Conservation (phyloP, 2,888 invertebrate species). For the Acanthosepion lycidas region DNA sequence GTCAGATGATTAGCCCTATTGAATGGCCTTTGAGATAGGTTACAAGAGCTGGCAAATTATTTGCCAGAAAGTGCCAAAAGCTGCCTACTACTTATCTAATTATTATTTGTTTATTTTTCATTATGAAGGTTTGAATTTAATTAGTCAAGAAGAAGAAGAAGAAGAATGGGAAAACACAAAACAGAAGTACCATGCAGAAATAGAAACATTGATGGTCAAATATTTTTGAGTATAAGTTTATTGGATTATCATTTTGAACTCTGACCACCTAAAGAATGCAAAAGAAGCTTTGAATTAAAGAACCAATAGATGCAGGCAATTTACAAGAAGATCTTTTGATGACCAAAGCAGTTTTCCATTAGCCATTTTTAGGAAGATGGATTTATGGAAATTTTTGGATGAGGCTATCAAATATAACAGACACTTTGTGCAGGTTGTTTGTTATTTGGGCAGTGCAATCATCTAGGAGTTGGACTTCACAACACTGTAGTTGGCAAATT, state of each 20-base stretch:
- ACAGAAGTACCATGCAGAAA: not conserved
- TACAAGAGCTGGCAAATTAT: constrained; percentile 9
- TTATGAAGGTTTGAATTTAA: constrained; percentile 12
- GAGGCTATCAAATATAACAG: constrained; percentile 1
- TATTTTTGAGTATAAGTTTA: not conserved
- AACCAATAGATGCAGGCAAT: not conserved
- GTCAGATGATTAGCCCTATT: constrained; percentile 14
- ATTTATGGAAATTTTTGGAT: not conserved
- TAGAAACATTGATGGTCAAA: not conserved
- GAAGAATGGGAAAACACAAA: not conserved
- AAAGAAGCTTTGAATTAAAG: not conserved
- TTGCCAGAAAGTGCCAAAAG: not conserved
- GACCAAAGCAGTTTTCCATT: constrained; percentile 4
- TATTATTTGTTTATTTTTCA: constrained; percentile 33
- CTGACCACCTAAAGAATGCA: not conserved
- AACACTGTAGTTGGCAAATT: not conserved
- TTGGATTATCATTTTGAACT: constrained; percentile 33
- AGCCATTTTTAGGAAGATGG: not conserved
- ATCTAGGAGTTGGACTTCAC: not conserved
- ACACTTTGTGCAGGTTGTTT: constrained; percentile 1
- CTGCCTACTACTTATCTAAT: not conserved
- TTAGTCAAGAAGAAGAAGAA: not conserved
- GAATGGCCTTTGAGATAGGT: constrained; percentile 18
- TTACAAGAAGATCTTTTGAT: not conserved
- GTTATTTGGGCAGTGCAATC: not conserved